Conservation (phyloP, 2,797 vertebrate genomes). For the Hyperoplus lanceolatus region DNA sequence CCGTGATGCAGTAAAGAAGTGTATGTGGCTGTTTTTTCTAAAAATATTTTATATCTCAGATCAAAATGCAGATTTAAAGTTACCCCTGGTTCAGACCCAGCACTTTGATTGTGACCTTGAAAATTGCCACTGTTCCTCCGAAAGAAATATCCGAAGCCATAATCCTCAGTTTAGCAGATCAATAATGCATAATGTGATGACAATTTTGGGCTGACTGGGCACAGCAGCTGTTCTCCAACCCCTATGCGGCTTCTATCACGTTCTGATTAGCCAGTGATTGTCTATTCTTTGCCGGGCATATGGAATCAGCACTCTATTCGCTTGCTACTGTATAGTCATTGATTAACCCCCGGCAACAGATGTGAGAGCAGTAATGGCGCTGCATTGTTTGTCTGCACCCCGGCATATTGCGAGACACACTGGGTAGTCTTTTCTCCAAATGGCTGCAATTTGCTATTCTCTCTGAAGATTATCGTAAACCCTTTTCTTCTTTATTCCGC, state of each 20-base stretch:
- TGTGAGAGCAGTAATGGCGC: slow-evolving; percentile 76
- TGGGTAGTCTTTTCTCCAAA: slow-evolving; percentile 64
- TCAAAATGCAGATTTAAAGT: slow-evolving; percentile 24
- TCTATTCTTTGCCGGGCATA: slow-evolving; percentile 79
- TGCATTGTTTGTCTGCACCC: slow-evolving; percentile 71
- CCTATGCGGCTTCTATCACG: slow-evolving; percentile 74
- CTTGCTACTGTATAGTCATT: slow-evolving; percentile 80
- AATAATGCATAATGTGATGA: slow-evolving; percentile 80
- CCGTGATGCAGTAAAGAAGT: neutral
- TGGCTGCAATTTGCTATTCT: slow-evolving; percentile 73
- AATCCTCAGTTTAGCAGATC: slow-evolving; percentile 74
- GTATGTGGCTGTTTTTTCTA: neutral
- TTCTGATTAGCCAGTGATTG: slow-evolving; percentile 83
- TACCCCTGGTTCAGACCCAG: slow-evolving; percentile 20
- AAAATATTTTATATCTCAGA: slow-evolving; percentile 3
- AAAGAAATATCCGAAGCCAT: slow-evolving; percentile 59
- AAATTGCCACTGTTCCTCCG: slow-evolving; percentile 33
- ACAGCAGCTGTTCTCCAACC: slow-evolving; percentile 71
- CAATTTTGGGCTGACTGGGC: slow-evolving; percentile 55
- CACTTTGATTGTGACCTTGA: slow-evolving; percentile 25
- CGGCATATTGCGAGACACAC: slow-evolving; percentile 57
- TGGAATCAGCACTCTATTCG: slow-evolving; percentile 82
- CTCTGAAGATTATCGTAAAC: slow-evolving; percentile 59
- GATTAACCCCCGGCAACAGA: slow-evolving; percentile 78
- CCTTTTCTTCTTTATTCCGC: slow-evolving; percentile 48